These are phyloP conservation scores for Leuciscus waleckii DNA, from an alignment of 2,797 vertebrate genomes.

Conservation along the genomic window DNA sequence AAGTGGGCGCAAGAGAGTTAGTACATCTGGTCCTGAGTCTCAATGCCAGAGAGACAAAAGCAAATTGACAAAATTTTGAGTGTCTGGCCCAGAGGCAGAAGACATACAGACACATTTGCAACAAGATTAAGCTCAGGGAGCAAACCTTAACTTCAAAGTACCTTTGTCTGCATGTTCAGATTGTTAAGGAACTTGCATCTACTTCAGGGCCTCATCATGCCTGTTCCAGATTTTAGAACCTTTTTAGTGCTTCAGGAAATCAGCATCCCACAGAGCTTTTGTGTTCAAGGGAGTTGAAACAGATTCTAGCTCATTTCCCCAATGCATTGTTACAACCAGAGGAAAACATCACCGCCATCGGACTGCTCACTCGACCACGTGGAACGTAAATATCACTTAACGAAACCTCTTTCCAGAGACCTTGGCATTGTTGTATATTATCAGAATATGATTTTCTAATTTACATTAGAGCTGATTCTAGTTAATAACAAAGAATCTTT, in stretches of 20 bases:
- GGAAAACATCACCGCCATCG: too few relatives aligned
- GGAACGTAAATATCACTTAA: too few relatives aligned
- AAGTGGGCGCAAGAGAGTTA: too few relatives aligned
- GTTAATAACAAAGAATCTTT: not conserved
- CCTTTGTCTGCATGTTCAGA: not conserved
- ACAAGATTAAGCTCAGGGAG: not conserved
- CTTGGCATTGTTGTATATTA: not conserved
- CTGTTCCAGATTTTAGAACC: not conserved
- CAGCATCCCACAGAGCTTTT: not conserved
- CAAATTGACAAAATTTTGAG: not conserved
- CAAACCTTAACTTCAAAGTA: not conserved
- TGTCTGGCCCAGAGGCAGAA: not conserved
- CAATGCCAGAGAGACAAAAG: not conserved
- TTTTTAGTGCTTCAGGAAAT: not conserved
- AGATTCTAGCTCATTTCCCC: not conserved
- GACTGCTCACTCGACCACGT: too few relatives aligned
- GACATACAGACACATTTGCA: not conserved
- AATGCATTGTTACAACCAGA: not conserved
- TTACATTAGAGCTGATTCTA: not conserved
- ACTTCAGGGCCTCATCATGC: not conserved
- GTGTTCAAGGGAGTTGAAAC: not conserved
- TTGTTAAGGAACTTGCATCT: not conserved
- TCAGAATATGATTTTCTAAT: not conserved
- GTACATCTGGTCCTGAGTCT: not conserved
- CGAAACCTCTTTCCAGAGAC: too few relatives aligned